phyloP scores from a whole-genome alignment of 2,888 invertebrate genomes.

The Ophioninae sp. region DNA sequence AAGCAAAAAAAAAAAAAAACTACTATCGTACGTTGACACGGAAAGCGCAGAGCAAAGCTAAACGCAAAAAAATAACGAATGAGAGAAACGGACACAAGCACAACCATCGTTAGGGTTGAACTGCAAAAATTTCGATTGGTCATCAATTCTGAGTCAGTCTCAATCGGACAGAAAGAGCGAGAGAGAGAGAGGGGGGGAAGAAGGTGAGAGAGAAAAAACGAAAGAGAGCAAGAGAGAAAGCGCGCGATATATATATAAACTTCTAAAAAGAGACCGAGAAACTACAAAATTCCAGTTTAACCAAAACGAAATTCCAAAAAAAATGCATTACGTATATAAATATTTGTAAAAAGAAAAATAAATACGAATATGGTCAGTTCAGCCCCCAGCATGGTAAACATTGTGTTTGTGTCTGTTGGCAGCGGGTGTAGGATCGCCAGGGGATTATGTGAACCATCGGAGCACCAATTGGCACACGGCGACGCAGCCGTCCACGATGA shows the following conservation, averaged over 20 bases:
- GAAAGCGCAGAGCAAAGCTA: neutral
- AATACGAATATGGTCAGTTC: conserved; percentile 73
- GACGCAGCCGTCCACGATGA: conserved; percentile 51
- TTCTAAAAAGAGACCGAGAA: neutral
- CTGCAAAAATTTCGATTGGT: conserved; percentile 72
- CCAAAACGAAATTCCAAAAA: neutral
- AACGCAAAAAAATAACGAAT: conserved; percentile 18
- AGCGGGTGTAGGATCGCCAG: conserved; percentile 73
- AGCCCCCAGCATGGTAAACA: conserved; percentile 78
- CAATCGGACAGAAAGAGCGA: conserved; percentile 5
- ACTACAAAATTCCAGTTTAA: neutral
- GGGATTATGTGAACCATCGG: conserved; percentile 75
- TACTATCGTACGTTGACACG: conserved; percentile 1
- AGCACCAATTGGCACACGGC: conserved; percentile 63
- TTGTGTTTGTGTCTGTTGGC: conserved; percentile 80
- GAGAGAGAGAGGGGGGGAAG: conserved; percentile 11
- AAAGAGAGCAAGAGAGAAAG: neutral
- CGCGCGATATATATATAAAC: no score
- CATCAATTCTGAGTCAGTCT: conserved; percentile 38
- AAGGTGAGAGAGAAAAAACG: no score
- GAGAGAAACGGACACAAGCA: conserved; percentile 78
- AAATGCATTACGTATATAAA: conserved; percentile 28
- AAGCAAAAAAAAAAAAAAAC: conserved; percentile 21
- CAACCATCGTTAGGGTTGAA: conserved; percentile 80
- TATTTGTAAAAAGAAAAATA: conserved; percentile 53